Evolutionary conservation across 2,797 vertebrate genomes (phyloP).

Genomic region (Rhinogobio ventralis): DNA sequence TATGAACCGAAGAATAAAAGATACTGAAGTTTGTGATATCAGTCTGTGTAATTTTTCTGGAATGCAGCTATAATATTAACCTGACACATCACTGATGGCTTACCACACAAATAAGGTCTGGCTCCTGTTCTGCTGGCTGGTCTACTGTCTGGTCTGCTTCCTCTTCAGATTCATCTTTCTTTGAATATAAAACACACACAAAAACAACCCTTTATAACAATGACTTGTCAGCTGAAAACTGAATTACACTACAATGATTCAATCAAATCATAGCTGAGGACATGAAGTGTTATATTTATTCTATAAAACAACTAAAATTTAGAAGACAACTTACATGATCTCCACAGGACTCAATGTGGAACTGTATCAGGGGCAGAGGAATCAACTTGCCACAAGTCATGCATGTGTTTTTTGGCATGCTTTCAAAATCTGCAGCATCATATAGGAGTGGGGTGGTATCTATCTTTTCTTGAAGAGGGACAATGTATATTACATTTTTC

Average conservation of each 20-base stretch:
- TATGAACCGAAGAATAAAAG: background rate
- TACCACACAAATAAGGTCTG: constrained; percentile 21
- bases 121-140: background rate
- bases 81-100: background rate
- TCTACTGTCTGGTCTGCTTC: constrained; percentile 6
- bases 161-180: constrained; percentile 20
- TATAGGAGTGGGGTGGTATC: constrained; percentile 29
- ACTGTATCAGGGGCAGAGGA: constrained; percentile 32
- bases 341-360: constrained; percentile 29
- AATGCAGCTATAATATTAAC: background rate
- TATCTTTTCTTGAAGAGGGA: constrained; percentile 40
- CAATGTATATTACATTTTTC: constrained; percentile 27
- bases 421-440: constrained; percentile 41
- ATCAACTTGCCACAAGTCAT: constrained; percentile 30
- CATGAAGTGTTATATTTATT: background rate
- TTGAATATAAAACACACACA: background rate
- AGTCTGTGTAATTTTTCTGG: background rate
- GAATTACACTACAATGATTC: background rate
- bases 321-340: constrained; percentile 24
- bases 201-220: constrained; percentile 1
- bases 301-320: background rate
- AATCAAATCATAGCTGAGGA: background rate
- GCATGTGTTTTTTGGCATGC: constrained; percentile 38
- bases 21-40: background rate
- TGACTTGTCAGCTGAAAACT: background rate